Evolutionary conservation across 2,888 invertebrate species (phyloP).

Genomic region (Platycnemis pennipes): DNA sequence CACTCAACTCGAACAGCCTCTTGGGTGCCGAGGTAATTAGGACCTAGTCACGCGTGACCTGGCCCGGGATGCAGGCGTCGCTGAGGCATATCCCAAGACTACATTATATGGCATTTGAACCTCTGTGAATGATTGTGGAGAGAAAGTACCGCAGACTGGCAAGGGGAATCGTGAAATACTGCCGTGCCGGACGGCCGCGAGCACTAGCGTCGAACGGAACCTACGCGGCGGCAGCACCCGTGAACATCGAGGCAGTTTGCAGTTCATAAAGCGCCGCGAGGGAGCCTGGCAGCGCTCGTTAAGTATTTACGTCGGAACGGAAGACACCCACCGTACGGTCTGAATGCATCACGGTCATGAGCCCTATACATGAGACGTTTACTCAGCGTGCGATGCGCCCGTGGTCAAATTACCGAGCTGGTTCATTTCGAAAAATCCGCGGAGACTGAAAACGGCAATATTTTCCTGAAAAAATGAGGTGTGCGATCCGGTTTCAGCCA

Average conservation of each 20-base stretch:
- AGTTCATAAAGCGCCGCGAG: conserved; percentile 16
- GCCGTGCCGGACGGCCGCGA: neutral
- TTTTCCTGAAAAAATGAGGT: neutral
- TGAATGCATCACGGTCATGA: neutral
- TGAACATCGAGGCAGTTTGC: conserved; percentile 15
- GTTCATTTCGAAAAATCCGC: neutral
- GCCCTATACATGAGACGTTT: neutral
- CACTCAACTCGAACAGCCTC: neutral
- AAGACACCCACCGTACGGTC: neutral
- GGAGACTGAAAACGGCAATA: neutral
- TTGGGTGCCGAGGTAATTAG: neutral
- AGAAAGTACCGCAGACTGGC: neutral
- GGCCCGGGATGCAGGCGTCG: neutral
- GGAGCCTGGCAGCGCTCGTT: neutral
- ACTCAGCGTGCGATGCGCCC: neutral
- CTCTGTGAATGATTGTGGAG: neutral
- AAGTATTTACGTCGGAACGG: conserved; percentile 13
- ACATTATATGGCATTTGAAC: neutral
- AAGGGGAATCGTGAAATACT: conserved; percentile 14
- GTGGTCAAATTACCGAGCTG: neutral
- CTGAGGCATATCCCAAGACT: neutral
- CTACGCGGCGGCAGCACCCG: neutral
- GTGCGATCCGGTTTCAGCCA: neutral
- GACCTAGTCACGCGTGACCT: neutral
- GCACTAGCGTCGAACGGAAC: neutral